These are phyloP conservation scores for Aplysia californica DNA, from an alignment of 1,140 invertebrate species.

Conservation along the genomic window DNA sequence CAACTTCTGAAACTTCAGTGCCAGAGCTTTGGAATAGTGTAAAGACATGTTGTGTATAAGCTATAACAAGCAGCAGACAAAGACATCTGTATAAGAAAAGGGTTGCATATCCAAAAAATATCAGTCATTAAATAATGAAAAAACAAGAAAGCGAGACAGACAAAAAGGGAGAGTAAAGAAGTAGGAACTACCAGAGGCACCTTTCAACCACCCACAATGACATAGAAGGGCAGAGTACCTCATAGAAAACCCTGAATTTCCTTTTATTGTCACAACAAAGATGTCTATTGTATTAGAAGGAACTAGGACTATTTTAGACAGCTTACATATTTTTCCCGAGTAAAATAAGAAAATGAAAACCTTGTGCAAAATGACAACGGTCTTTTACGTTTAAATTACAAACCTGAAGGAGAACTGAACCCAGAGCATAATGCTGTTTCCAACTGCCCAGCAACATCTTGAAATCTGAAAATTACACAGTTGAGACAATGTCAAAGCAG, in stretches of 20 bases:
- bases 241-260: background rate
- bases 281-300: background rate
- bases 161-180: no score
- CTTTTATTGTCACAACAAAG: background rate
- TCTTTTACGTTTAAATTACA: background rate
- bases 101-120: background rate
- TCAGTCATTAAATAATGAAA: background rate
- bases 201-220: no score
- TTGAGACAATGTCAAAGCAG: background rate
- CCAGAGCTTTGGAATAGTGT: no score
- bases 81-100: background rate
- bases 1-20: no score
- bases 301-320: background rate
- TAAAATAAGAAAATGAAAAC: background rate
- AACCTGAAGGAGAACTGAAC: constrained; percentile 51
- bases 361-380: no score
- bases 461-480: constrained; percentile 70
- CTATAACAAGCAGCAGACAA: no score
- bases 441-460: constrained; percentile 84
- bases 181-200: no score
- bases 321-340: background rate
- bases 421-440: constrained; percentile 72
- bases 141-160: no score
- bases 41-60: no score
- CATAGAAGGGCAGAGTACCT: no score